Percentiles rank a stretch among this genome's conserved stretches.
These are phyloP conservation scores for Callosobruchus maculatus DNA, from an alignment of 2,888 invertebrate species.

Conservation along the genomic window DNA sequence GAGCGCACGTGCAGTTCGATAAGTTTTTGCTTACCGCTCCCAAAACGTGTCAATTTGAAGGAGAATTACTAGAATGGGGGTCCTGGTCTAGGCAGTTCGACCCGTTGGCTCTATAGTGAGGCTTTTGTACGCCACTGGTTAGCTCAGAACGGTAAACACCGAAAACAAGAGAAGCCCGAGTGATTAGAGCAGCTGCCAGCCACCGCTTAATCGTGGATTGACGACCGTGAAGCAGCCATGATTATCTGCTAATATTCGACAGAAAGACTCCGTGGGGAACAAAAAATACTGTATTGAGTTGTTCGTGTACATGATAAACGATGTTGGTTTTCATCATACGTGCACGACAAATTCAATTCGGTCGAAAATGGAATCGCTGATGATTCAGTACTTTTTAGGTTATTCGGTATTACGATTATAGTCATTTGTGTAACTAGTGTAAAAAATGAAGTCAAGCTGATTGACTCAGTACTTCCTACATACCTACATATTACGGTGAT, in stretches of 20 bases:
- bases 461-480: too few species aligned
- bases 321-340: neutral
- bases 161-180: conserved; percentile 20
- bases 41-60: too few species aligned
- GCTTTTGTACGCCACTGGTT: conserved; percentile 8
- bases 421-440: neutral
- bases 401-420: too few species aligned
- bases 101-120: too few species aligned
- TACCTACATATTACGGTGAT: too few species aligned
- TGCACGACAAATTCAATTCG: neutral
- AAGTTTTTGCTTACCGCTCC: too few species aligned
- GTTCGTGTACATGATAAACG: neutral
- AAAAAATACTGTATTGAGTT: neutral
- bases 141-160: conserved; percentile 8
- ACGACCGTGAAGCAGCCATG: conserved; percentile 36
- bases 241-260: conserved; percentile 33
- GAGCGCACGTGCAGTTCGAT: too few species aligned
- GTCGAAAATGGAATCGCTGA: neutral
- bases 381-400: neutral
- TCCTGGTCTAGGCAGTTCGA: too few species aligned
- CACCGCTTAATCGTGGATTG: conserved; percentile 36
- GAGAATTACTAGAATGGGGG: too few species aligned
- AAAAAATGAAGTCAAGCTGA: too few species aligned
- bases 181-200: conserved; percentile 32
- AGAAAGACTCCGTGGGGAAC: conserved; percentile 14